Evolutionary conservation across 2,888 invertebrate genomes (phyloP).

Genomic region (Synanthedon tipuliformis): DNA sequence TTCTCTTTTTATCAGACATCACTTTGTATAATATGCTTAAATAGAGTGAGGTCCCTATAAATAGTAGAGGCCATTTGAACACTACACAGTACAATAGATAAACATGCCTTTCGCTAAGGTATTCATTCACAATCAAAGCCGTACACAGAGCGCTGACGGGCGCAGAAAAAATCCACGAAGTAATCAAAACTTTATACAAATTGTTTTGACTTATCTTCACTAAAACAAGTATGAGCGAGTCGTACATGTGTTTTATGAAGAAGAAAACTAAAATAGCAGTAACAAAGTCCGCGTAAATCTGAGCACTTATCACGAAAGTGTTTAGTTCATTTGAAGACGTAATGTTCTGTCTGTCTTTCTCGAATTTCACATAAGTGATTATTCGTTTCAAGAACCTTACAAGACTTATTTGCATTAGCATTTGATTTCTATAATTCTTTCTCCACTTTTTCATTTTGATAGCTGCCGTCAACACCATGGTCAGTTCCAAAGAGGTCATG

Average conservation of each 20-base stretch:
- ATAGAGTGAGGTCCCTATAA: slow-evolving; percentile 40
- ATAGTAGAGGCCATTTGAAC: slow-evolving; percentile 51
- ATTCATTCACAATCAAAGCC: slow-evolving; percentile 15
- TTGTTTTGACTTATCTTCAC: slow-evolving; percentile 41
- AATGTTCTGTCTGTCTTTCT: slow-evolving; percentile 18
- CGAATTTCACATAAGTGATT: slow-evolving; percentile 30
- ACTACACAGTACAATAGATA: slow-evolving; percentile 39
- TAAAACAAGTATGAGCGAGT: slow-evolving; percentile 47
- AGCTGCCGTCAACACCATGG: slow-evolving; percentile 40
- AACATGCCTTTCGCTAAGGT: slow-evolving; percentile 25
- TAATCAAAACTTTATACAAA: slow-evolving; percentile 34
- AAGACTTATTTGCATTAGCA: slow-evolving; percentile 53
- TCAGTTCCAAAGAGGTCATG: slow-evolving; percentile 47
- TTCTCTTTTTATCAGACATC: slow-evolving; percentile 40
- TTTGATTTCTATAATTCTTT: slow-evolving; percentile 56
- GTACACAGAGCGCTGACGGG: slow-evolving; percentile 32
- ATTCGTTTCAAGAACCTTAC: slow-evolving; percentile 46
- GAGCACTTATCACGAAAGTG: slow-evolving; percentile 21
- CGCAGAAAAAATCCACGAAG: slow-evolving; percentile 45
- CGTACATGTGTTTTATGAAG: slow-evolving; percentile 59
- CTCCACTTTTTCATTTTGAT: slow-evolving; percentile 47
- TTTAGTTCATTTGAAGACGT: slow-evolving; percentile 9
- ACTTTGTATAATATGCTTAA: slow-evolving; percentile 38
- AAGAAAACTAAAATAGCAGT: slow-evolving; percentile 47
- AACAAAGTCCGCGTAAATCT: slow-evolving; percentile 50